Percentiles rank a stretch among this genome's conserved stretches.
These are phyloP conservation scores for Ctena decussata DNA, from an alignment of 2,888 invertebrate species.

Conservation along the genomic window DNA sequence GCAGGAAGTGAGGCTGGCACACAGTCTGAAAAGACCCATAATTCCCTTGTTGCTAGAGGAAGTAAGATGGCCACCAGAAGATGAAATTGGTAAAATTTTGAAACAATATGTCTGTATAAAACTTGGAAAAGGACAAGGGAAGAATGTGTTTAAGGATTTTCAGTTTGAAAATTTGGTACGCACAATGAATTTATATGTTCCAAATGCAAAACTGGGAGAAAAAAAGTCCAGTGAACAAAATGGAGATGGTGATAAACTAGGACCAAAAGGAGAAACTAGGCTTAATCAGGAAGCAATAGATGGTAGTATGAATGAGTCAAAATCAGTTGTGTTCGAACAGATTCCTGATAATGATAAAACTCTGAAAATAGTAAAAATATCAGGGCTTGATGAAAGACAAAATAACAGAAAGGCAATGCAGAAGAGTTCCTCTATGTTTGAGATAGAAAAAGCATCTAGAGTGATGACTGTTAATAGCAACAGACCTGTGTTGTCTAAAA, in stretches of 20 bases:
- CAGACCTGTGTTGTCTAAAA: neutral
- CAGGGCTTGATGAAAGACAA: neutral
- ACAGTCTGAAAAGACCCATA: slow-evolving; percentile 46
- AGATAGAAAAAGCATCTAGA: slow-evolving; percentile 6
- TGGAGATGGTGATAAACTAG: neutral
- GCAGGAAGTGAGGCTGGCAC: slow-evolving; percentile 51
- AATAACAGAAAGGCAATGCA: neutral
- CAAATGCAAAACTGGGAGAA: neutral
- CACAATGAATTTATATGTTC: neutral
- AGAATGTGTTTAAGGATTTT: neutral
- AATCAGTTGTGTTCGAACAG: neutral
- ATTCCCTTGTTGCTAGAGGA: slow-evolving; percentile 48
- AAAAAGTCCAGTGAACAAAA: neutral
- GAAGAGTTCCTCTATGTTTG: slow-evolving; percentile 24
- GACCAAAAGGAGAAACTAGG: neutral
- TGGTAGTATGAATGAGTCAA: neutral
- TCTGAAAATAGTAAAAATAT: neutral
- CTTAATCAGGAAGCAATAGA: neutral
- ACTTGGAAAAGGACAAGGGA: neutral
- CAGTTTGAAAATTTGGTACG: neutral
- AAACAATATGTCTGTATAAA: neutral
- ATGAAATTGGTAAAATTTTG: slow-evolving; percentile 34
- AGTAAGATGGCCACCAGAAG: slow-evolving; percentile 42
- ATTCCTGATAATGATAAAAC: neutral
- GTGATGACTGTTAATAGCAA: neutral